Conservation (phyloP, 64 coral and sea anemone genomes). For the Actinia equina region DNA sequence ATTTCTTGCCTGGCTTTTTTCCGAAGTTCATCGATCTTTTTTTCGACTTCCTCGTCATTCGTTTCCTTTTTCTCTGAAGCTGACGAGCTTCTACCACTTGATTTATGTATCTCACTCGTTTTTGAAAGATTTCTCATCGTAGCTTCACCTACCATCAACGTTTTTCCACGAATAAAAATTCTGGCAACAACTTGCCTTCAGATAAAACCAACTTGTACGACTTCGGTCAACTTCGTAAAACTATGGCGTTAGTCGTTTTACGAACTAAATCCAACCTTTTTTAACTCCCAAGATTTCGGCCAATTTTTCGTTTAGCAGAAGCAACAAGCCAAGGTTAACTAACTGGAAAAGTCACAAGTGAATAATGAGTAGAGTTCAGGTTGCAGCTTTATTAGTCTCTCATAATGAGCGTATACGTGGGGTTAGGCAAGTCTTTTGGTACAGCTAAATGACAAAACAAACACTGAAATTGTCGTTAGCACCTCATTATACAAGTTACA, state of each 20-base stretch:
- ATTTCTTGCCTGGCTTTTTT: constrained; percentile 61
- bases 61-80: constrained; percentile 7
- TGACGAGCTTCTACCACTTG: not conserved
- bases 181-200: not conserved
- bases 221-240: not conserved
- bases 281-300: not conserved
- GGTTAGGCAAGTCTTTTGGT: not conserved
- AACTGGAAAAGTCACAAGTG: not conserved
- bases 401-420: not conserved
- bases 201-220: not conserved
- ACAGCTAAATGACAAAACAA: not conserved
- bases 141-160: not conserved
- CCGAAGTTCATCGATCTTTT: constrained; percentile 38
- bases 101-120: not conserved
- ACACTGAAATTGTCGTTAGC: not conserved
- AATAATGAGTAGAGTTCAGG: not conserved
- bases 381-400: not conserved
- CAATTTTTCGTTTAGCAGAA: not conserved
- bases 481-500: not conserved
- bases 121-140: not conserved
- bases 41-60: constrained; percentile 17
- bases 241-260: not conserved
- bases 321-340: not conserved
- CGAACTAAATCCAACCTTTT: not conserved
- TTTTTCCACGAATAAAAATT: not conserved